Evolutionary conservation across 1,140 invertebrate genomes (phyloP), one percentile per base, ranked within the genome.

Genomic region (Probaryconus sp.): DNA sequence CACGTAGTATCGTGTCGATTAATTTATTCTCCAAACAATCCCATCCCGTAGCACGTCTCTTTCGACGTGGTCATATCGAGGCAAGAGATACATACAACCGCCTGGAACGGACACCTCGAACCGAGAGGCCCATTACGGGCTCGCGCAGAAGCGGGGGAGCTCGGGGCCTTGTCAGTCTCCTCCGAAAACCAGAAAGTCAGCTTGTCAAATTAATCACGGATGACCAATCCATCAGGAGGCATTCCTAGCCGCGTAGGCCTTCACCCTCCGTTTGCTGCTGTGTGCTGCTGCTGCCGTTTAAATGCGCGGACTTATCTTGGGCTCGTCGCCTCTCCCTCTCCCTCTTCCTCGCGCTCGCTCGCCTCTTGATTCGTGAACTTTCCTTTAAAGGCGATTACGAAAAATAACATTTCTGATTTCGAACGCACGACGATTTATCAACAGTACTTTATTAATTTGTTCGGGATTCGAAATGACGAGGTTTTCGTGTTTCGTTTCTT

Each of bases 161-260:
- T 76, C 77, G 73, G 76, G 78, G 72, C 79, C 83, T 84, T 82
- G 86, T 86, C 85, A 77, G 68, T 77, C 79, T 79, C 70, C 63
- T 82, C 83, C 82, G 79, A 87, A 87, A 88, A 88, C 86, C 85
- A 86, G 86, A 88, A 88, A 88, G 84, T 87, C 86, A 85, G 83
- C 87, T 88, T 87, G 85, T 88, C 86, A 88, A 88, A 88, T 88
- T 87, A 88, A 88, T 87, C 86, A 88, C 83, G 86, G 87, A 86
- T 88, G 85, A 87, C 87, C 86, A 87, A 88, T 88, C 87, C 87
- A 88, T 88, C 87, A 88, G 84, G 64, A 82, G 79, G 85, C 76
- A 88, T 88, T 86, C 83, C 85, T 87, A 86, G 83, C 73, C 67
- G 69, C 74, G 69, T 72, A 77, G 78, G 75, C 64, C 69, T 71